Evolutionary conservation across 2,113 vertebrate genomes (phyloP).

Genomic region (mouse (Mus musculus)): DNA sequence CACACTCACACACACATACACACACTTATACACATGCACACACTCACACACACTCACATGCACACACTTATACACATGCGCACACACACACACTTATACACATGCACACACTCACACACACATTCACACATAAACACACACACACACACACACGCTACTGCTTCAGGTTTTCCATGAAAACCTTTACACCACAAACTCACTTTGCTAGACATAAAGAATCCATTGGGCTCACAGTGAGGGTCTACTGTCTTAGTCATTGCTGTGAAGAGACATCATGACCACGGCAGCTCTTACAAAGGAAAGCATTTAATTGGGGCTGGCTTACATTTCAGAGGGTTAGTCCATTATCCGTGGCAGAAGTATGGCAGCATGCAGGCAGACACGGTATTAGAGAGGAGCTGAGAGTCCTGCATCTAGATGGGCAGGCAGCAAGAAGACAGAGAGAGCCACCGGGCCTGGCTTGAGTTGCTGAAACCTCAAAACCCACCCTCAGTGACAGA

Average conservation of each 20-base stretch:
- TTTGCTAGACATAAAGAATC: not conserved
- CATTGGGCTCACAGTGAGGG: not conserved
- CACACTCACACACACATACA: no score
- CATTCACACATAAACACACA: no score
- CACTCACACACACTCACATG: not conserved
- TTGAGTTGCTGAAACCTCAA: not conserved
- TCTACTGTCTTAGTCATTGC: no score
- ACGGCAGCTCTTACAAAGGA: not conserved
- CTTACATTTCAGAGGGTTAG: not conserved
- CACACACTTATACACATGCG: not conserved
- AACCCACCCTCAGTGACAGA: not conserved
- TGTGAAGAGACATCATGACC: not conserved
- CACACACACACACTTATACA: not conserved
- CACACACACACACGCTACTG: no score
- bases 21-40: not conserved
- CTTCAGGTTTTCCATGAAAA: not conserved
- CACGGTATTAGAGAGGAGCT: not conserved
- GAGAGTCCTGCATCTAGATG: not conserved
- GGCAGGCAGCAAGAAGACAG: no score
- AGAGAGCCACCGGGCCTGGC: not conserved
- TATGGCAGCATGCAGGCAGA: not conserved
- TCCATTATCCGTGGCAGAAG: not conserved
- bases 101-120: not conserved
- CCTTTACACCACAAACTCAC: not conserved
- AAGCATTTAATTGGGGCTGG: not conserved